A percentile compares a stretch with the other conserved stretches of the same genome.
These are phyloP conservation scores for Trissolcus japonicus DNA, from an alignment of 2,888 invertebrate species.

Conservation along the genomic window DNA sequence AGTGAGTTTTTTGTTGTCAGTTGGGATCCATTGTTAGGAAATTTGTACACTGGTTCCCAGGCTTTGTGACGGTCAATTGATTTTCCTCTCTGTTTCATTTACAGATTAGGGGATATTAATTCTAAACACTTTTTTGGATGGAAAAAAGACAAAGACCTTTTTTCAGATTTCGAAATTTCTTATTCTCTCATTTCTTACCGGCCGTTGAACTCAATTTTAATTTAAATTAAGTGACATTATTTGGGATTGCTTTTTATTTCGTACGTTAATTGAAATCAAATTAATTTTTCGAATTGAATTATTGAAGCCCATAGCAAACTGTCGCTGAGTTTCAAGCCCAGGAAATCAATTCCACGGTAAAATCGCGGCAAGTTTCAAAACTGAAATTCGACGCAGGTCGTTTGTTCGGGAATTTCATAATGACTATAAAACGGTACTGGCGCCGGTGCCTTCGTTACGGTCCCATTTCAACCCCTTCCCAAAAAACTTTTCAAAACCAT, in stretches of 20 bases:
- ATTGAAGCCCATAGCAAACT: slow-evolving; percentile 14
- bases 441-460: slow-evolving; percentile 72
- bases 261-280: too few species aligned
- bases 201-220: too few species aligned
- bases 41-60: slow-evolving; percentile 31
- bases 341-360: slow-evolving; percentile 47
- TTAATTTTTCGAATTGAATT: too few species aligned
- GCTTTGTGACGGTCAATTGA: slow-evolving; percentile 26
- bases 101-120: not conserved
- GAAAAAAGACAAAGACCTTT: too few species aligned
- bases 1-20: slow-evolving; percentile 15
- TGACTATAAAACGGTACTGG: slow-evolving; percentile 70
- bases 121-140: not conserved
- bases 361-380: slow-evolving; percentile 38
- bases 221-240: too few species aligned
- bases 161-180: too few species aligned
- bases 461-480: slow-evolving; percentile 61
- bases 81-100: slow-evolving; percentile 1
- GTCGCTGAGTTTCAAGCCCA: slow-evolving; percentile 30
- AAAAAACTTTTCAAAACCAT: not conserved
- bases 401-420: slow-evolving; percentile 72
- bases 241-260: too few species aligned
- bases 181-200: too few species aligned
- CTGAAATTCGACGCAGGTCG: slow-evolving; percentile 56
- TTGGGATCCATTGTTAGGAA: slow-evolving; percentile 4